Evolutionary conservation across 2,888 invertebrate species (phyloP), one percentile per base, ranked within the genome.

Genomic region (Zele albiditarsus): DNA sequence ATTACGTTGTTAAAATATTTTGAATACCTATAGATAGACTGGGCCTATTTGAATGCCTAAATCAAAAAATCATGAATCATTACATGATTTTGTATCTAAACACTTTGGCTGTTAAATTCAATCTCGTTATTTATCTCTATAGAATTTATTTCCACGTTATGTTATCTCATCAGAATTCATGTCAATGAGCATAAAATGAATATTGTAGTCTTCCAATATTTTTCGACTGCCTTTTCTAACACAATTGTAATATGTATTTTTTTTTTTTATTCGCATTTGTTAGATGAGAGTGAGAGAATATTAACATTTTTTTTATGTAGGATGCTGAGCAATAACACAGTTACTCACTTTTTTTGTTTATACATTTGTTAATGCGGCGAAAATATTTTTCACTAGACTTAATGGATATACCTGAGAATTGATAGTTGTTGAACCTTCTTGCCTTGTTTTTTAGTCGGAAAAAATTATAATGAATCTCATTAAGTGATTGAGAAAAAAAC

Each of bases 141-240:
- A 69, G 33, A 69, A 33, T 69, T 57, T 69, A 69, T 53, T 69
- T 69, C 12, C 33, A 68, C n/a, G 57, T 69, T 31, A 53, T 33
- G 57, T 28, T 67, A n/a, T 49, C 46, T 27, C 20, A 42, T 53
- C 8, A n/a, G 6, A 53, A 53, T 20, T 4, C 20, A 53, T 53
- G 20, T 53, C 46, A 46, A n/a, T 20, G 53, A 20, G n/a, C 6
- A 53, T 53, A 20, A 53, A 53, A 53, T 53, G n/a, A 20, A 38
- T 38, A 31, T 38, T n/a, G 33, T 38, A 38, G 33, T 63, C 63
- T 63, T 63, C 63, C 33, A 63, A 63, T 31, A 63, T 38, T 63
- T 63, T 63, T 63, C 12, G 63, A 63, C 33, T 33, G 63, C 33
- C 60, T 60, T 23, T 60, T 28, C 28, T 27, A 28, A 27, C 60